These are phyloP conservation scores for Boulengeromyrus knoepffleri DNA, from an alignment of 2,113 vertebrate genomes.

Conservation along the genomic window DNA sequence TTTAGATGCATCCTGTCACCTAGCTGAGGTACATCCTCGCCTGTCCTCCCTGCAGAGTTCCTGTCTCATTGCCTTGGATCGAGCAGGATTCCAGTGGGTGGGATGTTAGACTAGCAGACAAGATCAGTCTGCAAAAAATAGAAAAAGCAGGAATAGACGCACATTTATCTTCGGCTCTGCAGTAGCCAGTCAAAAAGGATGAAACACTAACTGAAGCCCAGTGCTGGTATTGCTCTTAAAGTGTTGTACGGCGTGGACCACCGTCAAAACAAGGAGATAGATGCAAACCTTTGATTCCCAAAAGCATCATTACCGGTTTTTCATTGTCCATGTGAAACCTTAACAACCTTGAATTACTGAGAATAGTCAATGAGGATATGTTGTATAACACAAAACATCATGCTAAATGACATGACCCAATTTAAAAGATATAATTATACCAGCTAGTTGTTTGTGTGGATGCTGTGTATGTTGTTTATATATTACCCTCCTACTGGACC, in stretches of 20 bases:
- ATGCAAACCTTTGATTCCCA: background rate
- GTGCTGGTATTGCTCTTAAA: background rate
- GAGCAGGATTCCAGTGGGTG: background rate
- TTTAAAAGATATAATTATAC: background rate
- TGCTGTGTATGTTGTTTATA: background rate
- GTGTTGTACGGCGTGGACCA: background rate
- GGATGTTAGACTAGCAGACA: background rate
- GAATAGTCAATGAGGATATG: background rate
- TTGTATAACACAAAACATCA: background rate
- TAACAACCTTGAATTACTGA: background rate
- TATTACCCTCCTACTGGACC: background rate
- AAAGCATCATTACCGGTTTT: background rate
- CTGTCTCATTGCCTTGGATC: background rate
- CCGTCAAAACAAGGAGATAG: background rate
- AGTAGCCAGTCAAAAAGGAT: background rate
- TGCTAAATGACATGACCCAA: background rate
- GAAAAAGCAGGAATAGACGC: background rate
- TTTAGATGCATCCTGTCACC: background rate
- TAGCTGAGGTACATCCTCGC: background rate
- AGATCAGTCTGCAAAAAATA: background rate
- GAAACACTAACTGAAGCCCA: background rate
- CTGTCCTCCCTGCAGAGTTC: background rate
- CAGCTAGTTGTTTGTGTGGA: background rate
- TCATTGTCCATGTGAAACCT: background rate
- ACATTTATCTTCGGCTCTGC: background rate